Evolutionary conservation across 2,888 invertebrate genomes (phyloP), one percentile per base, ranked within the genome.

Genomic region (Hirtodrosophila trivittata): DNA sequence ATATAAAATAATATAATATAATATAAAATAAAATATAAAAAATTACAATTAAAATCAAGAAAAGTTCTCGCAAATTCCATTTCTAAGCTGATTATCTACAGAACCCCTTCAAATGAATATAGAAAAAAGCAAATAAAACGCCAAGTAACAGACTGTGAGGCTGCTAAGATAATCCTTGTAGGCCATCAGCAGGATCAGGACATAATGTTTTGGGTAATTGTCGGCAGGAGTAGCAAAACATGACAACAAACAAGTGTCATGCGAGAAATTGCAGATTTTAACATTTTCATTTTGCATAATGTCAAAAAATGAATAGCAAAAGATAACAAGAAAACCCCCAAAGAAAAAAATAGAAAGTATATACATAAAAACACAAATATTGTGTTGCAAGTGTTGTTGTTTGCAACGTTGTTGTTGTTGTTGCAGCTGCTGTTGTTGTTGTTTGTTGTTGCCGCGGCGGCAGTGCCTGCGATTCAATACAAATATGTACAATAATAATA

Each of bases 181-280:
- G 13, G 4, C 14, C 2, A 47, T 9, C 10, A 25, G 10, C 18
- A 21, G 18, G 18, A 21, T 21, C 18, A 21, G 18, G 30, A 30
- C 30, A 30, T 30, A 3, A 30, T 41, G 14, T 47, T 46, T 52
- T 49, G 14, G 37, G 54, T 54, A 59, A 66, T 66, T 70, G 66
- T 60, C 42, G 47, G 35, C 51, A 50, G 45, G n/a, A n/a, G 46
- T 46, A 42, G 62, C 71, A 71, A n/a, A 86, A 82, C 87, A 86
- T 82, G 82, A 81, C 82, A 82, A 66, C 66, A 51, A 87, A 82
- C 87, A 82, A 82, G 68, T 85, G 87, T 87, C 78, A 67, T 14
- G 51, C 72, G 49, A 77, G 72, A 70, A 77, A 72, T 63, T 70
- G 69, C 84, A 75, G 82, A 86, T 85, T 87, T 84, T 73, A 2